These are phyloP conservation scores for Belgica antarctica DNA, from an alignment of 2,888 invertebrate genomes.

Conservation along the genomic window DNA sequence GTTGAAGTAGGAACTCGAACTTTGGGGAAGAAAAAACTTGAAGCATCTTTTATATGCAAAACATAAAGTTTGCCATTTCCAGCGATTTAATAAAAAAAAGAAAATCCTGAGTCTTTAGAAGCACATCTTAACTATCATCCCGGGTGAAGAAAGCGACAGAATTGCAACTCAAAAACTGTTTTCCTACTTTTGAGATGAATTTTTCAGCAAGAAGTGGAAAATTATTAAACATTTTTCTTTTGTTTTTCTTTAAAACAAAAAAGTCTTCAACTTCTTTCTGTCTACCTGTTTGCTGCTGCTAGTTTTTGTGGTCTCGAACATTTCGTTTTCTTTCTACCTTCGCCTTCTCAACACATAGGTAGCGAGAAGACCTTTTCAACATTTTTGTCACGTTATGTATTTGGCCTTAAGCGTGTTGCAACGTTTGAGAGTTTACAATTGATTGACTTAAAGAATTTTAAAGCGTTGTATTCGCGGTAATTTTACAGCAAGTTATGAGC, in stretches of 20 bases:
- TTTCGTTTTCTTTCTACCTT: not conserved
- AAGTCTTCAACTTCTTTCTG: not conserved
- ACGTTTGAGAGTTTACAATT: no score
- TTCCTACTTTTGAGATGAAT: conserved; percentile 2
- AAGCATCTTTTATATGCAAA: conserved; percentile 6
- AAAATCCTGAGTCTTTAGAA: not conserved
- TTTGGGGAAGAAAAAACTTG: not conserved
- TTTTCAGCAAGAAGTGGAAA: not conserved
- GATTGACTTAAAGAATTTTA: no score
- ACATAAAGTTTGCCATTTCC: not conserved
- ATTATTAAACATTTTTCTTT: conserved; percentile 16
- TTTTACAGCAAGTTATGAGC: no score
- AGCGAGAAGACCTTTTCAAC: no score
- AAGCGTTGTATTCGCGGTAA: no score
- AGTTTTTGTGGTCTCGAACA: not conserved
- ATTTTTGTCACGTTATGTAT: no score
- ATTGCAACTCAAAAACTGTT: not conserved
- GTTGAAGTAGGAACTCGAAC: not conserved
- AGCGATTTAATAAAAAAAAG: conserved; percentile 6
- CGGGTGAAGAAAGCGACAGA: no score
- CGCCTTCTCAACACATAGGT: no score
- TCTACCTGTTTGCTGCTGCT: conserved; percentile 27
- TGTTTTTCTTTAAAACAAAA: not conserved
- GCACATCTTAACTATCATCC: not conserved
- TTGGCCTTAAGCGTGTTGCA: no score